Base-by-base conservation (phyloP, 2,113 vertebrate genomes). In the Megaleporinus macrocephalus region DNA sequence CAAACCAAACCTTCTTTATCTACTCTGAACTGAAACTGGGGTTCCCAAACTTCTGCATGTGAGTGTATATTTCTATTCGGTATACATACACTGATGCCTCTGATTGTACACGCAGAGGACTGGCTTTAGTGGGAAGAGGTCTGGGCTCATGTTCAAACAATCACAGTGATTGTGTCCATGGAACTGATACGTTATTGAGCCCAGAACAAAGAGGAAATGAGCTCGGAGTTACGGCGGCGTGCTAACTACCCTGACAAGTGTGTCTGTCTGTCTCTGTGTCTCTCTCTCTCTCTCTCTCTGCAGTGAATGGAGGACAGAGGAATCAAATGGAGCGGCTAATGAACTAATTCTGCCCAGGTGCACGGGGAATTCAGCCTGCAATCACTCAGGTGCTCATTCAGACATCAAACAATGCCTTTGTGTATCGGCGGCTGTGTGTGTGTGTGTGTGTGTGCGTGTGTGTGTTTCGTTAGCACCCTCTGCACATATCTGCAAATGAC, bases 291-390 rank as follows among this genome's bases (percentile, higher is more conserved):
- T 41, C 47, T 71, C 24, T 72, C 44, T 80, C 78, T 80, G 7
- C 14, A 63, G 29, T 76, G 22, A 76, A 80, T 65, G 69, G 30
- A 24, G 59, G 47, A 41, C 65, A 53, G 36, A 53, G 69, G 72
- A 84, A 77, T 73, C 78, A 66, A 84, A 84, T 73, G 74, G 73
- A 77, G 78, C 59, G 62, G 72, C 83, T 84, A 81, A 84, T 80
- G 73, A 80, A 80, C 83, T 80, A 65, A 81, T 84, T 84, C 73
- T 61, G 66, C 73, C 53, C 59, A 77, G 57, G 83, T 76, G 57
- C 69, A 77, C 47, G 26, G 83, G 83, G 68, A 84, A 81, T 81
- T 75, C 69, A 81, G 83, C 26, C 73, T 66, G 78, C 78, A 72
- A 73, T 81, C 57, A 76, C 73, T 84, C 73, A 84, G 78, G 74